Base-by-base conservation (phyloP, 1,140 invertebrate genomes). In the Asobara japonica region DNA sequence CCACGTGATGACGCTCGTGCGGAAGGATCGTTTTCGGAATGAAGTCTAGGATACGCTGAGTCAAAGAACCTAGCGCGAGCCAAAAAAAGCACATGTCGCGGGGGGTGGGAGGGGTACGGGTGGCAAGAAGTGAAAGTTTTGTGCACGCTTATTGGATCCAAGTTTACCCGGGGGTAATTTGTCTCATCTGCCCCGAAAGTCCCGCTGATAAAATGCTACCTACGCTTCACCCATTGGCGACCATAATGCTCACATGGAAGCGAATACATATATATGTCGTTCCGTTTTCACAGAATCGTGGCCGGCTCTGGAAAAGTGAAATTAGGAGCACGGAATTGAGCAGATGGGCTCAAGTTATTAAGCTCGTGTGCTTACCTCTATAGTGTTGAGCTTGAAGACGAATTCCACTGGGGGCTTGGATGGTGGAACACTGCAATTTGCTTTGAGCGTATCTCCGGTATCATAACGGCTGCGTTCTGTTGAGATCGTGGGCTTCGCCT, bases 401-500 rank as follows among this genome's bases (percentile, higher is more conserved):
- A 95, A 85, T 45, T 90, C 88, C 29, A 90, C 88, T 7, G 91
- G 89, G 7, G 94, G 94, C 65, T 90, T 86, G n/a, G 93, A 93
- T 1, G 91, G 89, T 27, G 91, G 89, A n/a, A 92, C 91, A 64
- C 90, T 92, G 84, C 94, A 96, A 86, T 95, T 95, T 72, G 93
- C 94, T 77, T 89, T 88, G 38, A 95, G 85, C 30, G 90, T 87
- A 79, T 95, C 93, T 18, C 93, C 94, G 0, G 90, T 89, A 75
- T 92, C 92, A 83, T 94, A 94, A 75, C 91, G 91, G 70, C 89
- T 89, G 73, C 91, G 90, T 74, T 92, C 92, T 20, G 92, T 91
- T 73, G 75, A 68, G 74, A 89, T 82, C 74, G 79, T 68, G 25
- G 87, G 87, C 61, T 76, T 80, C 48, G 75, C 76, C 68, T 82